Conservation (phyloP, 2,888 invertebrate species). For the Tineola bisselliella region DNA sequence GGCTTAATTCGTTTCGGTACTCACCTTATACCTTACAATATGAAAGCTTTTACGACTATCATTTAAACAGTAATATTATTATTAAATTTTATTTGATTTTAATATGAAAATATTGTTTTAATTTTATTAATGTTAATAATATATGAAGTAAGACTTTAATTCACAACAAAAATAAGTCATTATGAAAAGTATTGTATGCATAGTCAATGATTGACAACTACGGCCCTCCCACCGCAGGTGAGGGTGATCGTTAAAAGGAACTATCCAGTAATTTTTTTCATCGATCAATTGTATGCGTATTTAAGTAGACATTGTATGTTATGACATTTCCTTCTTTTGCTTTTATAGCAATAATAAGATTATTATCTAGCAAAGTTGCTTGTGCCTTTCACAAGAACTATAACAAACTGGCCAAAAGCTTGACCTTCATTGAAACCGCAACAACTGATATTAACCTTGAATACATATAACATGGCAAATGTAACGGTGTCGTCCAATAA, state of each 20-base stretch:
- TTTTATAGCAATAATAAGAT: not conserved
- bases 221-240: slow-evolving; percentile 37
- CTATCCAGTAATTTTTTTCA: not conserved
- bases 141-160: no score
- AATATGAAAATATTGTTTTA: no score
- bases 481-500: slow-evolving; percentile 22
- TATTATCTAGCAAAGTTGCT: not conserved
- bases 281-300: not conserved
- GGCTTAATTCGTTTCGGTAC: slow-evolving; percentile 1
- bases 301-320: slow-evolving; percentile 2
- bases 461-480: slow-evolving; percentile 15
- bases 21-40: not conserved
- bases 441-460: not conserved
- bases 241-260: slow-evolving; percentile 38
- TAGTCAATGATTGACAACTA: slow-evolving; percentile 46
- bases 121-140: no score
- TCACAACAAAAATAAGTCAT: slow-evolving; percentile 20
- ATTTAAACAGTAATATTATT: not conserved
- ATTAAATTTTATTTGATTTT: no score
- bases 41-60: not conserved
- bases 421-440: not conserved
- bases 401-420: not conserved
- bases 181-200: slow-evolving; percentile 30
- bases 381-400: slow-evolving; percentile 1
- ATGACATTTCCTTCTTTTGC: not conserved